Percentiles rank a stretch among this genome's conserved stretches.
Conservation (phyloP, 2,797 vertebrate genomes). For the Graptemys geographica region DNA sequence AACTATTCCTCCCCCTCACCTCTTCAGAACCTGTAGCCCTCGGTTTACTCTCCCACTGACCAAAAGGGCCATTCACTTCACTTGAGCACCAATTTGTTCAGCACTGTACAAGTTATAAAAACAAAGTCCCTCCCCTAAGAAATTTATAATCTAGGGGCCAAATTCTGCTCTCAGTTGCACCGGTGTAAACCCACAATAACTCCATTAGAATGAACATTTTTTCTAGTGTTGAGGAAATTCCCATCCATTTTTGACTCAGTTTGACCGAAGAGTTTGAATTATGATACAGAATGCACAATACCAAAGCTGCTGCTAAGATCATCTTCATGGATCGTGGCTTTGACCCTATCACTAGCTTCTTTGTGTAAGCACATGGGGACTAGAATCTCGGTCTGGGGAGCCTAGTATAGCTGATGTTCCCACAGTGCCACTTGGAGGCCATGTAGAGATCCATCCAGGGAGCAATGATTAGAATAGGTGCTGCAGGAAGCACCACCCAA, state of each 20-base stretch:
- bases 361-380: too few species aligned
- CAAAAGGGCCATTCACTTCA: neutral
- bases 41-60: neutral
- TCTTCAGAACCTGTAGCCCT: neutral
- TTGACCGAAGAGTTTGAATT: neutral
- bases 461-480: too few species aligned
- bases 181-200: neutral
- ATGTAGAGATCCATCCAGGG: too few species aligned
- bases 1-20: neutral
- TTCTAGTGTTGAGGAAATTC: neutral
- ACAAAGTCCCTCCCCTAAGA: neutral
- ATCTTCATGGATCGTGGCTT: neutral
- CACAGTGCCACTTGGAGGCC: too few species aligned
- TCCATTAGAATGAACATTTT: neutral
- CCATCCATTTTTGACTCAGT: neutral
- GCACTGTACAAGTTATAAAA: neutral
- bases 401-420: too few species aligned
- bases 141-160: neutral
- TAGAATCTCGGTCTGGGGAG: too few species aligned
- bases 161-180: neutral
- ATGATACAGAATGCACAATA: neutral
- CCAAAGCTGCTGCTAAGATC: neutral
- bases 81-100: neutral
- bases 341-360: neutral
- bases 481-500: too few species aligned